These are phyloP conservation scores for Ostrea denselamellosa DNA, from an alignment of 1,140 invertebrate species.

Conservation along the genomic window DNA sequence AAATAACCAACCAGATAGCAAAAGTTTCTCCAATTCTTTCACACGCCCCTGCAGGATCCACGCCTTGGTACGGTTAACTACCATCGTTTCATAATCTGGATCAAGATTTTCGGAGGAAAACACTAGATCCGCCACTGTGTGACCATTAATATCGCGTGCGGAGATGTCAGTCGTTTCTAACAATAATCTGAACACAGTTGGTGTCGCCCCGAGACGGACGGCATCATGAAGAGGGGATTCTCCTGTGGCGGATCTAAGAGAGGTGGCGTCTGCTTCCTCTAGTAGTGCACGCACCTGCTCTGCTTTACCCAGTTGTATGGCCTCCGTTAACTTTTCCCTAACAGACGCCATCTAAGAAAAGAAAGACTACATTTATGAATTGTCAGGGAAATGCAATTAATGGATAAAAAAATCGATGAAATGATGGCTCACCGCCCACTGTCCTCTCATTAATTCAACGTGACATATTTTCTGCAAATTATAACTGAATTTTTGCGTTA, in stretches of 20 bases:
- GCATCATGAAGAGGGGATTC: slow-evolving; percentile 61
- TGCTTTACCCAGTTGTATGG: slow-evolving; percentile 55
- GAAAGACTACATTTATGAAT: neutral
- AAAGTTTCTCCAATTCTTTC: slow-evolving; percentile 52
- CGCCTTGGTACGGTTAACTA: slow-evolving; percentile 50
- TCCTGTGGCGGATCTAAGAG: slow-evolving; percentile 53
- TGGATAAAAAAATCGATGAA: neutral
- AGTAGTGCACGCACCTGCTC: slow-evolving; percentile 48
- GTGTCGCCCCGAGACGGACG: slow-evolving; percentile 48
- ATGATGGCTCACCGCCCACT: neutral
- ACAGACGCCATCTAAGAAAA: slow-evolving; percentile 5
- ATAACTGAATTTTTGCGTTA: neutral
- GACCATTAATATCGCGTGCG: slow-evolving; percentile 55
- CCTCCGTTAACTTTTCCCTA: slow-evolving; percentile 53
- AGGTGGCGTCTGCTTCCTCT: slow-evolving; percentile 47
- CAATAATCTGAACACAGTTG: slow-evolving; percentile 61
- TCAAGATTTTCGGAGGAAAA: slow-evolving; percentile 43
- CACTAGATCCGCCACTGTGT: slow-evolving; percentile 63
- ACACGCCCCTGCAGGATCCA: slow-evolving; percentile 54
- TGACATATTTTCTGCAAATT: neutral
- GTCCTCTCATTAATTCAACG: neutral
- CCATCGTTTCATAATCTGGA: slow-evolving; percentile 48
- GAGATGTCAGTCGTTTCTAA: slow-evolving; percentile 56
- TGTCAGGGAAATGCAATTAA: neutral
- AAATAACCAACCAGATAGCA: slow-evolving; percentile 60